phyloP scores from a whole-genome alignment of 2,797 vertebrate species.

The Microctenopoma stevenorrisi region DNA sequence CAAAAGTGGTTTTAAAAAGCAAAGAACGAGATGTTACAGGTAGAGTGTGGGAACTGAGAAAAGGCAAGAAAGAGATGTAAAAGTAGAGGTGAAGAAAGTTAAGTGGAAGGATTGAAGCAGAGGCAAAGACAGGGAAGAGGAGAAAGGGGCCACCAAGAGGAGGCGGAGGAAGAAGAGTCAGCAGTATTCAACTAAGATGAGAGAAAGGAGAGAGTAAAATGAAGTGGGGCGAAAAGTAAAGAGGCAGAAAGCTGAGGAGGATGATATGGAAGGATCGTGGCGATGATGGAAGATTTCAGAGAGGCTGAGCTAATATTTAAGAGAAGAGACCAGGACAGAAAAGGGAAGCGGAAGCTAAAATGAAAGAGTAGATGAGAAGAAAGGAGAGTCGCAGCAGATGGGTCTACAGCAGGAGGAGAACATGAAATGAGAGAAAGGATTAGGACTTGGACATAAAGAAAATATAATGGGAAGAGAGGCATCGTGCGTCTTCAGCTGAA shows the following conservation, averaged over 20 bases:
- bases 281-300: background rate
- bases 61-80: background rate
- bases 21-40: background rate
- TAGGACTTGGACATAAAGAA: background rate
- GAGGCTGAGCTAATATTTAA: background rate
- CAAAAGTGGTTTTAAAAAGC: background rate
- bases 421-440: background rate
- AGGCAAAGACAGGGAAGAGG: background rate
- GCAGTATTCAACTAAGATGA: too few relatives aligned
- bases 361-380: background rate
- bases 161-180: background rate
- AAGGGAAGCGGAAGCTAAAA: background rate
- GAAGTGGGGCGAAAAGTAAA: background rate
- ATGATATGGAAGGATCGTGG: too few relatives aligned
- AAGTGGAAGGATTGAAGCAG: background rate
- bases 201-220: background rate
- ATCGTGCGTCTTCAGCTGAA: background rate
- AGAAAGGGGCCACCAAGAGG: background rate
- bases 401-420: conserved; percentile 15
- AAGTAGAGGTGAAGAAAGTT: background rate
- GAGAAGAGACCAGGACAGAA: background rate
- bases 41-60: background rate
- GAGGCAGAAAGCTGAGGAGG: conserved; percentile 1
- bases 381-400: conserved; percentile 13
- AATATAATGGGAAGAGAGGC: background rate